These are phyloP conservation scores for Habroteleia sp. DNA, from an alignment of 2,888 invertebrate species.

Conservation along the genomic window DNA sequence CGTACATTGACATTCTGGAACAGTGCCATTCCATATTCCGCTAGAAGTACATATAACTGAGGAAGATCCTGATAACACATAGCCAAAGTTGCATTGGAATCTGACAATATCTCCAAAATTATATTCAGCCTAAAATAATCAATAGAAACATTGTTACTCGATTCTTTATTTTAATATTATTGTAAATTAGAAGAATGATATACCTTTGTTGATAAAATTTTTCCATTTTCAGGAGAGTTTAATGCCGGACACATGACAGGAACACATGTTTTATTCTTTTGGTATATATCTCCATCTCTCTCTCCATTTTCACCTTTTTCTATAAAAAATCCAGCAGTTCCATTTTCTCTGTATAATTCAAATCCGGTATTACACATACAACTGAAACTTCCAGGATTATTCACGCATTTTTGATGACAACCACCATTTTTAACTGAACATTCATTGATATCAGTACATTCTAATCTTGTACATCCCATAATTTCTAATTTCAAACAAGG, in stretches of 20 bases:
- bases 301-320: conserved; percentile 92
- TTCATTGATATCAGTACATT: conserved; percentile 94
- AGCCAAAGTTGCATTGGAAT: conserved; percentile 97
- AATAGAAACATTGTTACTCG: too few species aligned
- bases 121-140: conserved; percentile 83
- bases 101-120: conserved; percentile 94
- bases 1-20: conserved; percentile 95
- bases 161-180: too few species aligned
- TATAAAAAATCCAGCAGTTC: conserved; percentile 93
- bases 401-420: conserved; percentile 96
- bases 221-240: conserved; percentile 91
- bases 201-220: conserved; percentile 89
- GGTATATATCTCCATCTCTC: conserved; percentile 93
- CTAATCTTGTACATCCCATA: conserved; percentile 95
- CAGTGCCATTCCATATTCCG: conserved; percentile 96
- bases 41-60: conserved; percentile 92
- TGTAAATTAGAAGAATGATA: too few species aligned
- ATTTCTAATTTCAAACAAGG: conserved; percentile 95
- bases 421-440: conserved; percentile 93
- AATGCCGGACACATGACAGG: conserved; percentile 93
- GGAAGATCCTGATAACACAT: conserved; percentile 93
- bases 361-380: conserved; percentile 96
- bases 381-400: conserved; percentile 92
- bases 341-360: conserved; percentile 92
- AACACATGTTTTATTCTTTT: conserved; percentile 96